Evolutionary conservation across 2,888 invertebrate species (phyloP), one percentile per base, ranked within the genome.

Genomic region (Nomada flava): DNA sequence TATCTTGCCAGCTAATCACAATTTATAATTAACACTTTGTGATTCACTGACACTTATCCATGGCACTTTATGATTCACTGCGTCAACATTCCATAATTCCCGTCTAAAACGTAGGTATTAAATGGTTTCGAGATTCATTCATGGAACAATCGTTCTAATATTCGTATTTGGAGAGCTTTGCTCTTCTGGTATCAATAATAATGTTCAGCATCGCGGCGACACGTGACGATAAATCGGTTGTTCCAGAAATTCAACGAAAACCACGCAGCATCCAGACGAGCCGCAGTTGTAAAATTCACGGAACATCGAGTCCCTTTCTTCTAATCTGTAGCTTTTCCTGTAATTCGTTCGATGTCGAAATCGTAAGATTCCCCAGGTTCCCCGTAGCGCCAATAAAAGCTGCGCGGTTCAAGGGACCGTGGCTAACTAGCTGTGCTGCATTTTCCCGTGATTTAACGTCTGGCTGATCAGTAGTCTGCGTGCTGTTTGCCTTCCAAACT

Each of bases 381-480:
- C 13, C 52, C 18, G 65, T 50, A 29, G 26, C 59, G 44, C 60
- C 60, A 71, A 78, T 62, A 67, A 67, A 79, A 65, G 47, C 55
- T n/a, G 29, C 59, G 29, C 23, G 11, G 69, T 15, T 44, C 80
- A 59, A 60, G 59, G 64, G 79, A 64, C 72, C 20, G 73, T 63
- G 62, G 18, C 64, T 59, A 73, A 78, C 67, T 36, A 20, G 63
- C 64, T 64, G 72, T 26, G 42, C 52, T 63, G 69, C 44, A 78
- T 79, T 78, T 44, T 80, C 80, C 63, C 68, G 68, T 64, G 68
- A 80, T 80, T 78, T 73, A 80, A 80, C 80, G 57, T 68, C 53
- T 36, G 53, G 64, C 67, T 72, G 79, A 78, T 80, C 78, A 69
- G 79, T 36, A 68, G 57, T 50, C 50, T 7, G 18, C 9, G 29